Base-by-base conservation (phyloP, 2,888 invertebrate genomes). In the Orthosia gracilis region DNA sequence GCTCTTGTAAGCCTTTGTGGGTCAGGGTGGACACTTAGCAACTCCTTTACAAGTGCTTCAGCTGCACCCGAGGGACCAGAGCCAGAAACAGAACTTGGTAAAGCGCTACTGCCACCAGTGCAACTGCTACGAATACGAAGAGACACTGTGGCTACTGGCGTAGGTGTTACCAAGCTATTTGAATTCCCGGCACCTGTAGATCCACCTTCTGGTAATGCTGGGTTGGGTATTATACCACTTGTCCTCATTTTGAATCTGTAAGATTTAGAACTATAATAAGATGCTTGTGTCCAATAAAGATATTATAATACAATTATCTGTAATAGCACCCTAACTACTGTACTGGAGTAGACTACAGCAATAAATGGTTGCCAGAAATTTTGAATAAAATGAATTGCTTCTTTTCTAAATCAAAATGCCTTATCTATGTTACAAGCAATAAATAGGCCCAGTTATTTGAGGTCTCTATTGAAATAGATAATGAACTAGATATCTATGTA, bases 211-310 rank as follows among this genome's bases (percentile, higher is more conserved):
- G 96, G 96, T 80, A 96, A 87, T n/a, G 96, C 95, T 18, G 95
- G 96, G 80, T 96, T 96, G 3, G 96, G 94, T 84, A 96, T 94
- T 15, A 94, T 94, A 17, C 94, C 94, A 87, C 93, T 95, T 47
- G 96, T 96, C 64, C 97, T 93, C 80, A 97, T 90, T 87, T 97
- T 97, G 89, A 97, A 97, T 87, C 97, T 97, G 91, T 67, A 89
- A 88, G 4, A 64, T 71, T 76, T 66, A 70, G 54, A 61, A 52
- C 21, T 7, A 61, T 45, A n/a, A 7, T 50, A 52, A 21, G 18
- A 7, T 7, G 9, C 9, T 26, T 11, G 45, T 59, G 11, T 45
- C 17, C 40, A 69, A 45, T 26, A 52, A 52, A 18, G 15, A 18
- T 45, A 45, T 13, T 7, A 12, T 31, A 40, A 7, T 40, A 18